Evolutionary conservation across 2,113 vertebrate genomes (phyloP).

Genomic region (Crotalus tigris): DNA sequence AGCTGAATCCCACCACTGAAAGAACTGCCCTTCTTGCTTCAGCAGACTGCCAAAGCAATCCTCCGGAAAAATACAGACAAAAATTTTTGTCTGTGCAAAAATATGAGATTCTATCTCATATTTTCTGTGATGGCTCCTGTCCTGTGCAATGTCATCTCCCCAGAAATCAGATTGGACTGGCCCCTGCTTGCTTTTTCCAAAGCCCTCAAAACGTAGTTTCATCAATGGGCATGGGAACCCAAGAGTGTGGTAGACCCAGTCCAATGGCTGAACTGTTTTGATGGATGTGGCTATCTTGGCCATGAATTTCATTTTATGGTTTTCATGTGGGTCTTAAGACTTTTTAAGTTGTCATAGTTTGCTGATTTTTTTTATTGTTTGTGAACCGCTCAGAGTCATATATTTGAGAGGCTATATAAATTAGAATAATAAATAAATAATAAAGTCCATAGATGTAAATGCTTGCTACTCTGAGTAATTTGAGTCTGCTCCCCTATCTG

Average conservation of each 20-base stretch:
- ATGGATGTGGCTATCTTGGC: background rate
- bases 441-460: background rate
- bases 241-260: background rate
- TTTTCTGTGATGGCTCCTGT: background rate
- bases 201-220: background rate
- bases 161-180: background rate
- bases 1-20: too few species aligned
- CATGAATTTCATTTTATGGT: background rate
- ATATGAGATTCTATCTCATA: background rate
- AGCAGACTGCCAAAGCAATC: background rate
- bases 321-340: background rate
- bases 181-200: background rate
- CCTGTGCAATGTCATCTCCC: background rate
- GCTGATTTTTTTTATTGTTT: background rate
- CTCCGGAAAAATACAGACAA: background rate
- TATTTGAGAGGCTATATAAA: background rate
- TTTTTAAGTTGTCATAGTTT: background rate
- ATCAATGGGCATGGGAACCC: background rate
- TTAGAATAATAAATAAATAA: background rate
- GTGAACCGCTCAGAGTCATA: background rate
- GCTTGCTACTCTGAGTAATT: background rate
- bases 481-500: background rate
- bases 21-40: too few species aligned
- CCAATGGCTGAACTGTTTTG: background rate
- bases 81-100: background rate